A percentile compares a stretch with the other conserved stretches of the same genome.
These are phyloP conservation scores for Temnothorax curvispinosus DNA, from an alignment of 1,140 invertebrate species.

Conservation along the genomic window DNA sequence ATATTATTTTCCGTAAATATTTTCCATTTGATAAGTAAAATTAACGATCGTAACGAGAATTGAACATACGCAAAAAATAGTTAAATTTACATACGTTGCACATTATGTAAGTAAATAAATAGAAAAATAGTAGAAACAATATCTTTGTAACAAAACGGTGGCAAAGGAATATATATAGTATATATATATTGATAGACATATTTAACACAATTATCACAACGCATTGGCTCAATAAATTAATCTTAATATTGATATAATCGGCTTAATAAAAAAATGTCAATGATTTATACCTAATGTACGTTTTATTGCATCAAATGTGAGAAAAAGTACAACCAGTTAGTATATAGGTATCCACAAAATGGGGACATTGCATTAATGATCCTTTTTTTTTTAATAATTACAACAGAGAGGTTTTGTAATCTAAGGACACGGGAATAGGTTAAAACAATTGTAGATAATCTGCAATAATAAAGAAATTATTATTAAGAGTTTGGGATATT, in stretches of 20 bases:
- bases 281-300: conserved; percentile 33
- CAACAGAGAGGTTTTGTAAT: conserved; percentile 10
- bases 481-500: conserved; percentile 60
- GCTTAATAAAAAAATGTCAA: conserved; percentile 9
- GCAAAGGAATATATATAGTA: conserved; percentile 22
- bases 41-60: neutral
- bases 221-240: conserved; percentile 39
- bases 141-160: conserved; percentile 17
- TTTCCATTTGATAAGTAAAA: conserved; percentile 31
- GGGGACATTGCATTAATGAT: neutral
- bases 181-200: conserved; percentile 38
- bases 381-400: conserved; percentile 20
- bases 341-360: conserved; percentile 28
- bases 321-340: conserved; percentile 40
- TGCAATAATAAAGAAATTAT: conserved; percentile 72
- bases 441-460: conserved; percentile 71
- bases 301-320: conserved; percentile 20
- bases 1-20: conserved; percentile 6
- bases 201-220: conserved; percentile 2
- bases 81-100: conserved; percentile 40
- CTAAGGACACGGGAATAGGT: conserved; percentile 58
- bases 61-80: neutral
- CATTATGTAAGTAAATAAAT: conserved; percentile 47
- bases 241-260: conserved; percentile 8
- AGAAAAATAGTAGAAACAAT: conserved; percentile 32